A percentile compares a stretch with the other conserved stretches of the same genome.
Evolutionary conservation across 2,797 vertebrate species (phyloP).

Genomic region (Poeciliopsis gracilis): DNA sequence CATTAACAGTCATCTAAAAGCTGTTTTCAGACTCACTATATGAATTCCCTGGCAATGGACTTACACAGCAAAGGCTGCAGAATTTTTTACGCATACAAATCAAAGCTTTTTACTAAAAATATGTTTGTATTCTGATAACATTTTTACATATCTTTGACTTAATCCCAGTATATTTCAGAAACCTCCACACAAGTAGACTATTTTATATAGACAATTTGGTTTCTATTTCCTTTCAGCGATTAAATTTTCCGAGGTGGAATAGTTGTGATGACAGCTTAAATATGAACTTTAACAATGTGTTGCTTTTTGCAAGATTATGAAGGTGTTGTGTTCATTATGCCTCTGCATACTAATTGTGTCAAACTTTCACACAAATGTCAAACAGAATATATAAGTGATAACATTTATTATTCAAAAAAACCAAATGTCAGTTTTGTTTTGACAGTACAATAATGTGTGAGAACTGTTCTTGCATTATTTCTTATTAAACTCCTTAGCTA

Average conservation of each 20-base stretch:
- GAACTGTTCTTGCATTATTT: neutral
- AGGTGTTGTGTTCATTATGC: slow-evolving; percentile 12
- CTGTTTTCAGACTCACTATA: slow-evolving; percentile 24
- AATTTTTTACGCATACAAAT: neutral
- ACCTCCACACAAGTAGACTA: neutral
- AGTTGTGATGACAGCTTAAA: slow-evolving; percentile 9
- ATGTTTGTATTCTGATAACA: neutral
- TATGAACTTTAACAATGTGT: slow-evolving; percentile 13
- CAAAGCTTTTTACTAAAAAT: neutral
- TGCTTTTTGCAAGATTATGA: slow-evolving; percentile 2
- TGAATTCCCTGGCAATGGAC: neutral
- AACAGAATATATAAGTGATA: neutral
- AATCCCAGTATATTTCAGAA: neutral
- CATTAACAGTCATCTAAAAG: slow-evolving; percentile 27
- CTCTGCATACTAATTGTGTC: slow-evolving; percentile 9
- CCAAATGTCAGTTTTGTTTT: neutral
- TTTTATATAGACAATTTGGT: neutral
- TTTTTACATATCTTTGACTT: neutral
- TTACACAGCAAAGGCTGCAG: neutral
- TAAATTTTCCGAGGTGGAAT: neutral
- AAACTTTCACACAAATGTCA: slow-evolving; percentile 7
- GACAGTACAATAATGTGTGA: neutral
- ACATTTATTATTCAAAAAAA: neutral
- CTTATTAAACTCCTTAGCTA: neutral
- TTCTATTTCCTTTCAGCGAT: neutral